Conservation (phyloP, 2,113 vertebrate species). For the Gopherus evgoodei region DNA sequence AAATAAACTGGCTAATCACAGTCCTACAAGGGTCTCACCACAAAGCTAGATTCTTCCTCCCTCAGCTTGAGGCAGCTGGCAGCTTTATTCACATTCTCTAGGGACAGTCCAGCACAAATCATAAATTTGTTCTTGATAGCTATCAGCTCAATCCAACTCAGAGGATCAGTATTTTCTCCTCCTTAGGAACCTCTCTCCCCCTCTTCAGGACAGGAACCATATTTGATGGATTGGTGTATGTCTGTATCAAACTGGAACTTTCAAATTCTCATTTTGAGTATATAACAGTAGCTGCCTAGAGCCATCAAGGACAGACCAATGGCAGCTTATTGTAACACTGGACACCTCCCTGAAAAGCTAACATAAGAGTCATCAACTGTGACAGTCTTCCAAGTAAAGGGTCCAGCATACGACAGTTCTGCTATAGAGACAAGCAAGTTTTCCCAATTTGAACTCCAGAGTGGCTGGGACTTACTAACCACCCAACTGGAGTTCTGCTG, state of each 20-base stretch:
- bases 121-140: not conserved
- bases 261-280: not conserved
- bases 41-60: not conserved
- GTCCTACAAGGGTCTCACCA: not conserved
- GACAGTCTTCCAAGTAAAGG: no score
- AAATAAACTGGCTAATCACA: not conserved
- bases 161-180: not conserved
- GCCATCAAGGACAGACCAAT: no score
- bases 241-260: not conserved
- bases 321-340: not conserved
- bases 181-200: not conserved
- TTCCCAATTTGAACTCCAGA: not conserved
- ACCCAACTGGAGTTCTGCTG: no score
- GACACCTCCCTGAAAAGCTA: not conserved
- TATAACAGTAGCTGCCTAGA: not conserved
- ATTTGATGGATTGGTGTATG: not conserved
- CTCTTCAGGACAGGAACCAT: not conserved
- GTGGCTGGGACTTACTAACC: not conserved
- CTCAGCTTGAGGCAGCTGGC: not conserved
- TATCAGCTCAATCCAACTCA: not conserved
- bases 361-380: not conserved
- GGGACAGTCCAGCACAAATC: not conserved
- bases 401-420: not conserved
- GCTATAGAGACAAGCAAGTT: not conserved
- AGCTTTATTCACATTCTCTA: not conserved